Evolutionary conservation across 2,888 invertebrate species (phyloP).

Genomic region (Chrysomela aeneicollis): DNA sequence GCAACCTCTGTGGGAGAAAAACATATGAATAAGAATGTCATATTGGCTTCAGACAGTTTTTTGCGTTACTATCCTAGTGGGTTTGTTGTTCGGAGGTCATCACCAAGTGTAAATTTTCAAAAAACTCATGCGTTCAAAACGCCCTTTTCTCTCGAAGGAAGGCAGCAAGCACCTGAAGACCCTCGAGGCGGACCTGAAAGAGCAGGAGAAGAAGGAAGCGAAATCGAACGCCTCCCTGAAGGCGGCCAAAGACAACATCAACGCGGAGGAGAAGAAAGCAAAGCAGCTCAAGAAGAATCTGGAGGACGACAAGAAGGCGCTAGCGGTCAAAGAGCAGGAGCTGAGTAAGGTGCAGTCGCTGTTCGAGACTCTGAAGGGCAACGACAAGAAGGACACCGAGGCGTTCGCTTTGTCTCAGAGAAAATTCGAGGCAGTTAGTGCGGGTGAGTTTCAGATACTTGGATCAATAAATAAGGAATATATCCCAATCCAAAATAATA

Average conservation of each 20-base stretch:
- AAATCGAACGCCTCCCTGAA: slow-evolving; percentile 70
- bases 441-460: slow-evolving; percentile 4
- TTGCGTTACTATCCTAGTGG: too few species aligned
- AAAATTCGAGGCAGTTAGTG: slow-evolving; percentile 73
- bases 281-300: slow-evolving; percentile 72
- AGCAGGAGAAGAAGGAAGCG: slow-evolving; percentile 73
- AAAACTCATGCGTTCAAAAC: too few species aligned
- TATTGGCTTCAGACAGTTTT: too few species aligned
- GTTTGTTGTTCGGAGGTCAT: too few species aligned
- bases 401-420: slow-evolving; percentile 78
- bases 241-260: slow-evolving; percentile 71
- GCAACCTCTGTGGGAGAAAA: too few species aligned
- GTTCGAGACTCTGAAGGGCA: slow-evolving; percentile 73
- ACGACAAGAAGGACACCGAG: slow-evolving; percentile 72
- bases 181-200: slow-evolving; percentile 71
- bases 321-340: slow-evolving; percentile 69
- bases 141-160: slow-evolving; percentile 64
- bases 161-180: slow-evolving; percentile 70
- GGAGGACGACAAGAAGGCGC: slow-evolving; percentile 71
- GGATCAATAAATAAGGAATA: not conserved
- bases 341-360: slow-evolving; percentile 68
- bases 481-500: too few species aligned
- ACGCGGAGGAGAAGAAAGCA: slow-evolving; percentile 73
- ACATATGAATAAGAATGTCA: too few species aligned
- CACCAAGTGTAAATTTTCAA: too few species aligned